Conservation (phyloP, 2,113 vertebrate species). For the Larimichthys polyactis region DNA sequence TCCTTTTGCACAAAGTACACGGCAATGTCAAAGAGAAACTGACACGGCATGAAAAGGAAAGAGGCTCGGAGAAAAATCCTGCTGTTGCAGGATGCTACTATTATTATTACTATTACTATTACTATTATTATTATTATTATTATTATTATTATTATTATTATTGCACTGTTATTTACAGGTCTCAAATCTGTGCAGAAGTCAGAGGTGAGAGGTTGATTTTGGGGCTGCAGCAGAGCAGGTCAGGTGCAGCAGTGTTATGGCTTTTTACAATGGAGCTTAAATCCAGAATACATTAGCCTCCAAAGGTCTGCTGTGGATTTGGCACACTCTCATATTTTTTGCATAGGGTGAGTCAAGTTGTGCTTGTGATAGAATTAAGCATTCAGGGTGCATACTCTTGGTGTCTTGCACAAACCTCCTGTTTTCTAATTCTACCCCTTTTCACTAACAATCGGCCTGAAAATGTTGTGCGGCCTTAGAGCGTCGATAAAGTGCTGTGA, state of each 20-base stretch:
- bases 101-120: constrained; percentile 19
- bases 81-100: constrained; percentile 8
- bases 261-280: constrained; percentile 72
- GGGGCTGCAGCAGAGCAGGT: constrained; percentile 56
- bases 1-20: constrained; percentile 87
- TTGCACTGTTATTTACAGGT: neutral
- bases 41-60: constrained; percentile 72
- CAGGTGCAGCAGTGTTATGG: constrained; percentile 66
- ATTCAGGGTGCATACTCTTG: constrained; percentile 37
- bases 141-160: constrained; percentile 14
- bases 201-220: constrained; percentile 40
- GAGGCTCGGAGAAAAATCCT: constrained; percentile 34
- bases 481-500: constrained; percentile 62
- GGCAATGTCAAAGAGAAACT: constrained; percentile 91
- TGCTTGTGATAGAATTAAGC: constrained; percentile 59
- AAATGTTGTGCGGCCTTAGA: constrained; percentile 42
- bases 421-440: constrained; percentile 59
- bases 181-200: constrained; percentile 32
- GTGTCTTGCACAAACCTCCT: constrained; percentile 49
- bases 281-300: constrained; percentile 71
- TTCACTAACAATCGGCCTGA: constrained; percentile 41
- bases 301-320: constrained; percentile 71
- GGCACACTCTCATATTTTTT: constrained; percentile 68
- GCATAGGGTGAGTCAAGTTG: constrained; percentile 63
- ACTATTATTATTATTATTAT: constrained; percentile 14